Base-by-base conservation (phyloP, 2,113 vertebrate species). In the Gobiocypris rarus region DNA sequence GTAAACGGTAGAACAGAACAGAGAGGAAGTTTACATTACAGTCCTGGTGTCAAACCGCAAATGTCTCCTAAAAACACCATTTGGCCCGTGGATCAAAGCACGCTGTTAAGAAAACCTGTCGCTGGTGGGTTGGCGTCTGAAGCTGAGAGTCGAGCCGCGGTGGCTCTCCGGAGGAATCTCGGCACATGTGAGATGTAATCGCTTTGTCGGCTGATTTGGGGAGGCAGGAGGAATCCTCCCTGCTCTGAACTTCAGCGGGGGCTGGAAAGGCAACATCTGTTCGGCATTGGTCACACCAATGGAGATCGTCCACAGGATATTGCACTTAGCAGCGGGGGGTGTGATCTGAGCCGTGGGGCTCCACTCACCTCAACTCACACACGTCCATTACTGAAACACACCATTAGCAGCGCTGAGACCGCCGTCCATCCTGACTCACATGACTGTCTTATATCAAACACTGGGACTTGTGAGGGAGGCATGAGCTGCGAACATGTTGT, bases 241-340 rank as follows among this genome's bases (percentile, higher is more conserved):
- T 50, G 65, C 71, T 52, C 86, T 88, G 86, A 88, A 84, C 70
- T 85, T 58, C 56, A 50, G 84, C 34, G 50, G 24, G 63, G 59
- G 79, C 84, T 81, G 75, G 75, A 86, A 83, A 81, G 84, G 43
- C 48, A 31, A 93, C 93, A 93, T 93, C 92, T 93, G 93, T 89
- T 90, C 85, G 85, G 84, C 83, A 90, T 91, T 89, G 89, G 75
- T 24, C 84, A 85, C 86, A 83, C 86, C 75, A 61, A 61, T 85
- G 86, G 87, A 90, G 91, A 86, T 88, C 88, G 89, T 90, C 90
- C 84, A 90, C 92, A 92, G 93, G 92, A 92, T 92, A 91, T 91
- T 90, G 84, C 83, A 91, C 89, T 89, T 89, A 89, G 87, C 90
- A 86, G 87, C 79, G 73, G 87, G 89, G 86, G 88, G 70, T 56